These are phyloP conservation scores for Schizopygopsis malacanthus DNA, from an alignment of 2,797 vertebrate genomes.

Conservation along the genomic window DNA sequence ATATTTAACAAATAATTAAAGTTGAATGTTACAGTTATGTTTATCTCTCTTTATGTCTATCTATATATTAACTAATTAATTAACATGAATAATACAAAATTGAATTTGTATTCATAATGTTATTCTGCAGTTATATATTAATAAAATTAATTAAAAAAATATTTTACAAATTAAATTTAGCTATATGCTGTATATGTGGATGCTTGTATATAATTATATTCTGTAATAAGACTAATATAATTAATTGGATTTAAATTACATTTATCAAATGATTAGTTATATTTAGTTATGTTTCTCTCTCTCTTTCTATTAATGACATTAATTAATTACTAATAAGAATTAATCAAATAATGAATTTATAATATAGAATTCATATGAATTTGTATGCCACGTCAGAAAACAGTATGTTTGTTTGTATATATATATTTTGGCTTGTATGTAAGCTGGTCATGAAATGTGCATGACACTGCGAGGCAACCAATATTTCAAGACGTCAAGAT, in stretches of 20 bases:
- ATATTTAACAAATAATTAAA: not conserved
- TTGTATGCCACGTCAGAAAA: not conserved
- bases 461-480: not conserved
- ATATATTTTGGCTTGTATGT: not conserved
- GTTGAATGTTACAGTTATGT: too few species aligned
- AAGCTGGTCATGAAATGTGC: constrained; percentile 7
- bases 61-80: too few species aligned
- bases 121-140: too few species aligned
- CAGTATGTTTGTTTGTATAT: not conserved
- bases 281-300: too few species aligned
- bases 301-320: too few species aligned
- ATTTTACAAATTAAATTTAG: too few species aligned
- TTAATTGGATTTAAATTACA: not conserved
- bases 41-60: not conserved
- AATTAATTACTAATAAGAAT: not conserved
- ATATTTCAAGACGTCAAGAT: constrained; percentile 33
- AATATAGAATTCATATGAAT: not conserved
- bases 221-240: not conserved
- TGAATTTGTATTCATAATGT: too few species aligned
- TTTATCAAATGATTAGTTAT: not conserved
- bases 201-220: not conserved
- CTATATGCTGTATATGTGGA: too few species aligned
- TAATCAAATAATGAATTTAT: not conserved
- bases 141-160: too few species aligned
- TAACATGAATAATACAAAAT: too few species aligned